A percentile compares a stretch with the other conserved stretches of the same genome.
Conservation (phyloP, 2,797 vertebrate species). For the Neosilurus mollespiculum region DNA sequence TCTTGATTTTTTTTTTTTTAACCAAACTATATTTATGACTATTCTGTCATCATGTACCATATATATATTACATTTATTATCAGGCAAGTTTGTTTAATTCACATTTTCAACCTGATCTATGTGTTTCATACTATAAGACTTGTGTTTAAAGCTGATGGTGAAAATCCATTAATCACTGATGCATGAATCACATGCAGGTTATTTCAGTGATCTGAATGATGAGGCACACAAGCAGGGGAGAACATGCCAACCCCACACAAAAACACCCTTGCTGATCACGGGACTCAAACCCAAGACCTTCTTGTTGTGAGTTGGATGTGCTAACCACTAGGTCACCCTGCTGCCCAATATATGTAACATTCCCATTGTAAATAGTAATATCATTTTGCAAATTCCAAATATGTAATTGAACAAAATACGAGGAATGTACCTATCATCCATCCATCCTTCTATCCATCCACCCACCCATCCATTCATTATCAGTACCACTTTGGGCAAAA, state of each 20-base stretch:
- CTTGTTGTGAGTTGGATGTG: too few relatives aligned
- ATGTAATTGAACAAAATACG: background rate
- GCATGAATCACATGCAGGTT: background rate
- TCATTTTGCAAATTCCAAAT: background rate
- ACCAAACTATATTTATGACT: background rate
- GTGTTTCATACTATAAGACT: background rate
- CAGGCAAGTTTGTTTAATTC: background rate
- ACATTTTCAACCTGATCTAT: background rate
- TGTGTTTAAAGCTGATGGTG: background rate
- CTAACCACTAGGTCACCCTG: too few relatives aligned
- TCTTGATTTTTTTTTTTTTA: background rate
- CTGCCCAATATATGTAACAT: background rate
- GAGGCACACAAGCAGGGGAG: too few relatives aligned
- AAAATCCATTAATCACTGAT: background rate
- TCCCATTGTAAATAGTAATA: background rate
- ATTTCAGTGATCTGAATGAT: background rate
- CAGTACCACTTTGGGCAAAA: too few relatives aligned
- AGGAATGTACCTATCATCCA: background rate
- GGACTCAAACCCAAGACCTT: too few relatives aligned
- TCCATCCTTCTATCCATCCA: too few relatives aligned
- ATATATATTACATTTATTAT: background rate
- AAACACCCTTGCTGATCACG: too few relatives aligned
- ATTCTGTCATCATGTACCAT: background rate
- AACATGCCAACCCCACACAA: background rate
- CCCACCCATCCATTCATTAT: too few relatives aligned